Conservation (phyloP, 2,888 invertebrate species). For the Leptopterna dolabrata region DNA sequence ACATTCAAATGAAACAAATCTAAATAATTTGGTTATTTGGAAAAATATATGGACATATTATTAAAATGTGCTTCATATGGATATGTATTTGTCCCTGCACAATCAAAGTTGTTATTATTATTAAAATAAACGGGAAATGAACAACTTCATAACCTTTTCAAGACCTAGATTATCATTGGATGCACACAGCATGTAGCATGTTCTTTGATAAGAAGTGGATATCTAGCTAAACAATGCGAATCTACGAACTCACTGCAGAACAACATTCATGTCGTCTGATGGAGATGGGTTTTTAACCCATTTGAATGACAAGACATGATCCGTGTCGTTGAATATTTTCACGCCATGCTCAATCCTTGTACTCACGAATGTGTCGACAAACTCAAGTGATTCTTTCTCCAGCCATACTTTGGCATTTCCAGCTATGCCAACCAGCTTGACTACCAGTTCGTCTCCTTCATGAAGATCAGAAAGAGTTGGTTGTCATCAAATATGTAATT, state of each 20-base stretch:
- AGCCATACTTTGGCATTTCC: constrained; percentile 67
- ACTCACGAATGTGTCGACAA: constrained; percentile 73
- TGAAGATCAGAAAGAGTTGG: not conserved
- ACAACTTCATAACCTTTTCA: too few relatives aligned
- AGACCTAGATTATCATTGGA: too few relatives aligned
- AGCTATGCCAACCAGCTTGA: constrained; percentile 26
- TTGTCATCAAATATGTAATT: not conserved
- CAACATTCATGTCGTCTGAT: constrained; percentile 65
- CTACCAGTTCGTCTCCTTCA: constrained; percentile 34
- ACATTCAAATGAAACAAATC: too few relatives aligned
- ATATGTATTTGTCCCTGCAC: too few relatives aligned
- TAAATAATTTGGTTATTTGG: too few relatives aligned
- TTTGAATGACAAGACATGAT: constrained; percentile 70
- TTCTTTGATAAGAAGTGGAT: too few relatives aligned
- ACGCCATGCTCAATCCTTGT: constrained; percentile 70
- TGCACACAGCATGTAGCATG: too few relatives aligned
- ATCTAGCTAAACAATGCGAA: too few relatives aligned
- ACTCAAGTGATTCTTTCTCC: constrained; percentile 69
- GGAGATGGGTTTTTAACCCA: constrained; percentile 71
- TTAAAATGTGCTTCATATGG: too few relatives aligned
- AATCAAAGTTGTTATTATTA: too few relatives aligned
- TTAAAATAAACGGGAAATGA: too few relatives aligned
- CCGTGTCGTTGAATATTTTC: constrained; percentile 71
- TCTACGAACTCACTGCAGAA: constrained; percentile 47
- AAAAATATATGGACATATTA: too few relatives aligned